phyloP scores from a whole-genome alignment of 1,140 invertebrate genomes.

The Neodiprion lecontei region DNA sequence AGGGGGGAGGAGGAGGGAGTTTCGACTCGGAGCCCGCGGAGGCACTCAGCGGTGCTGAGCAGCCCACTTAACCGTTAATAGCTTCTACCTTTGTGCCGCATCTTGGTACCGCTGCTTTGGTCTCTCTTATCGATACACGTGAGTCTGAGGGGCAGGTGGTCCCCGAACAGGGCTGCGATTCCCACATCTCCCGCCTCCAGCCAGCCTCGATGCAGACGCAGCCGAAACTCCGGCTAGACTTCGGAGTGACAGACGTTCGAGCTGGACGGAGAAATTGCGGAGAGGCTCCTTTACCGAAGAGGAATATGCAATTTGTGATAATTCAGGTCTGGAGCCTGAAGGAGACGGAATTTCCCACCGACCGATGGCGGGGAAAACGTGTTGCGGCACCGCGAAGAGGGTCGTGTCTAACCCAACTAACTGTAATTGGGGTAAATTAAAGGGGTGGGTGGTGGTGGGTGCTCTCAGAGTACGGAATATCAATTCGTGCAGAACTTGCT shows the following conservation, averaged over 20 bases:
- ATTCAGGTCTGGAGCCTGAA: background rate
- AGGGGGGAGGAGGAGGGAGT: background rate
- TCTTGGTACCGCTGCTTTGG: conserved; percentile 3
- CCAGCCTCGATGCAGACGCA: background rate
- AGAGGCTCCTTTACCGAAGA: too few relatives aligned
- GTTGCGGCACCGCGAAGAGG: background rate
- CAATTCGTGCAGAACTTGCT: background rate
- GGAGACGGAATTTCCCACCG: background rate
- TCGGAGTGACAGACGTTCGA: background rate
- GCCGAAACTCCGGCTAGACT: background rate
- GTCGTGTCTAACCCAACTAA: background rate
- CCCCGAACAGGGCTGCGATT: background rate
- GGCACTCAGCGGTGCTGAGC: conserved; percentile 17
- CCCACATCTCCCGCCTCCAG: background rate
- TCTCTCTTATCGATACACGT: background rate
- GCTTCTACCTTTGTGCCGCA: conserved; percentile 24
- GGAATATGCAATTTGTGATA: background rate
- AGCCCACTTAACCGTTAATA: conserved; percentile 32
- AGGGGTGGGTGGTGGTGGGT: background rate
- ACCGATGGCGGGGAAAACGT: background rate
- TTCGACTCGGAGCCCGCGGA: background rate
- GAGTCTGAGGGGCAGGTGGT: background rate
- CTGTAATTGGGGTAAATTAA: too few relatives aligned
- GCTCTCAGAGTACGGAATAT: background rate
- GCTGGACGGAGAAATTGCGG: background rate